These are phyloP conservation scores for Torymus aiolomorphi DNA, from an alignment of 2,888 invertebrate species.

Conservation along the genomic window DNA sequence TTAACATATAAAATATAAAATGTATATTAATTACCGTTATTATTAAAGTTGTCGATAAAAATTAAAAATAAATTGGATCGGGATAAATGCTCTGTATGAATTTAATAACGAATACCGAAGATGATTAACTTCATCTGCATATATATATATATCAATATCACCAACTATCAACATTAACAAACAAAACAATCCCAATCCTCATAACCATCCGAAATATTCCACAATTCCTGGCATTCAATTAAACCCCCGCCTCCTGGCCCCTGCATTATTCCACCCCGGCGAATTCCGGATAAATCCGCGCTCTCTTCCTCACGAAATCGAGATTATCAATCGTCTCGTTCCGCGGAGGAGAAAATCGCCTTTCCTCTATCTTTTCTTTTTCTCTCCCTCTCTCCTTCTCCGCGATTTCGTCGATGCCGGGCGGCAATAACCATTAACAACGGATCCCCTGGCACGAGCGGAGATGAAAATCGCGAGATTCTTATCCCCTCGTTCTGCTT, in stretches of 20 bases:
- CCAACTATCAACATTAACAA: no score
- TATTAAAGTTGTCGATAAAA: no score
- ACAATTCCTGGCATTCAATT: constrained; percentile 18
- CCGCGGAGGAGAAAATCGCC: constrained; percentile 43
- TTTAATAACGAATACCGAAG: no score
- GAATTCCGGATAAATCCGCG: constrained; percentile 41
- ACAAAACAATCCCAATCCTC: background rate
- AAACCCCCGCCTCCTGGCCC: background rate
- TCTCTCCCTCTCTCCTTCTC: background rate
- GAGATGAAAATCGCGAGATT: constrained; percentile 51
- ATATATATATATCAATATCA: no score
- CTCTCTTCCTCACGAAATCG: constrained; percentile 22
- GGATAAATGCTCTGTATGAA: no score
- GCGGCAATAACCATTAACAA: constrained; percentile 60
- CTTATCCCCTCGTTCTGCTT: constrained; percentile 31
- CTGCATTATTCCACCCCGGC: constrained; percentile 21
- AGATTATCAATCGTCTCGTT: constrained; percentile 52
- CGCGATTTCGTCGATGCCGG: constrained; percentile 56
- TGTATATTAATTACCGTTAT: no score
- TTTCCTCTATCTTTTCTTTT: constrained; percentile 2
- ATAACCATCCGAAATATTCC: background rate
- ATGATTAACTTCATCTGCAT: no score
- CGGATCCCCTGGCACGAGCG: constrained; percentile 29
- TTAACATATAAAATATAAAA: no score
- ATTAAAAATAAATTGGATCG: no score